These are phyloP conservation scores for Mus caroli DNA, from an alignment of 2,797 vertebrate species.

Conservation along the genomic window DNA sequence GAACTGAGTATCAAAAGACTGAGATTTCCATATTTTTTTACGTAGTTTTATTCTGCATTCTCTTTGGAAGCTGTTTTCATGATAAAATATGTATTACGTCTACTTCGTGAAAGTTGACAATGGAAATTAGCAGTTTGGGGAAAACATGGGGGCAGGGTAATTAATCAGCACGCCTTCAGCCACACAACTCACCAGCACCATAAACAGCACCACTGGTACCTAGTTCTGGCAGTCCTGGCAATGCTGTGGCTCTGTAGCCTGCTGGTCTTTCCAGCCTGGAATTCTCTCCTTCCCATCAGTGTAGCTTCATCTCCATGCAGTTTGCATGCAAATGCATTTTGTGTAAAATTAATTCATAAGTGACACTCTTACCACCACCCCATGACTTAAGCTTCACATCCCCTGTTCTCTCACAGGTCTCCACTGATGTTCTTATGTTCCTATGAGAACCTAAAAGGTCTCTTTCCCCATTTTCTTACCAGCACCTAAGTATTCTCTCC, in stretches of 20 bases:
- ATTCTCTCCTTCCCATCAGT: not conserved
- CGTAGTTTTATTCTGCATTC: slow-evolving; percentile 34
- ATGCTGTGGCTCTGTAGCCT: not conserved
- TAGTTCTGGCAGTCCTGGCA: rapidly evolving
- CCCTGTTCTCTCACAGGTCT: not conserved
- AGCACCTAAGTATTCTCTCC: not conserved
- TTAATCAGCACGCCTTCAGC: not conserved
- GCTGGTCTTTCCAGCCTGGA: not conserved
- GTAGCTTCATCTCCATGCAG: not conserved
- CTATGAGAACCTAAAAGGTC: not conserved
- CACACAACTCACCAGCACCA: not conserved
- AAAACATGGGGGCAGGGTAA: not conserved
- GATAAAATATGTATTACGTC: not conserved
- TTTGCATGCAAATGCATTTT: not conserved
- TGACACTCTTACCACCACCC: not conserved
- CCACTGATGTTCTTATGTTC: not conserved
- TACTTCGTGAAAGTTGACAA: slow-evolving; percentile 27
- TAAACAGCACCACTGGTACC: too few relatives aligned
- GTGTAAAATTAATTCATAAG: not conserved
- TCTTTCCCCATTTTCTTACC: not conserved
- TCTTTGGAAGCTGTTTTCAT: not conserved
- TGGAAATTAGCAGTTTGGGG: not conserved
- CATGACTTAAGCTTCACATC: not conserved
- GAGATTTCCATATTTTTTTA: slow-evolving; percentile 37
- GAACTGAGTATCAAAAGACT: not conserved